A percentile compares a stretch with the other conserved stretches of the same genome.
These are phyloP conservation scores for Amiota mariae DNA, from an alignment of 2,888 invertebrate genomes.

Conservation along the genomic window DNA sequence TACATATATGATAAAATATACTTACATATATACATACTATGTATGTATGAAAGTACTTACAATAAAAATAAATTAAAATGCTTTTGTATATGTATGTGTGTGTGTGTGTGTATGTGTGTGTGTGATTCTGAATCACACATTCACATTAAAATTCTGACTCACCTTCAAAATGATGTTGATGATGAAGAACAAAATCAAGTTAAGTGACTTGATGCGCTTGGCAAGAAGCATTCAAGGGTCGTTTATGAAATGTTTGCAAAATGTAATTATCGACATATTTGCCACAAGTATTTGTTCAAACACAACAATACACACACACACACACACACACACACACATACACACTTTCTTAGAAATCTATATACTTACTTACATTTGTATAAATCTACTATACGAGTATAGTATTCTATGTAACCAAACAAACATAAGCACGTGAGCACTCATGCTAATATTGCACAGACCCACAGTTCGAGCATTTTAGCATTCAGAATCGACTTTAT, in stretches of 20 bases:
- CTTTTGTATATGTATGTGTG: not conserved
- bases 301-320: slow-evolving; percentile 38
- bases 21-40: slow-evolving; percentile 5
- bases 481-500: slow-evolving; percentile 22
- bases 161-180: not conserved
- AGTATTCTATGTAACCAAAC: slow-evolving; percentile 17
- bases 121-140: no score
- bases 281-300: slow-evolving; percentile 53
- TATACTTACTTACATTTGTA: not conserved
- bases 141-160: no score
- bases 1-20: no score
- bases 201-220: slow-evolving; percentile 6
- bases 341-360: slow-evolving; percentile 33
- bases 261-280: slow-evolving; percentile 66
- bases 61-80: slow-evolving; percentile 62
- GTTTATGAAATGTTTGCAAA: slow-evolving; percentile 44
- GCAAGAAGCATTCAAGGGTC: slow-evolving; percentile 11
- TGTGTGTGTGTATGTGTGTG: not conserved
- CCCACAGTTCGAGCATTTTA: not conserved
- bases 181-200: not conserved
- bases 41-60: slow-evolving; percentile 45
- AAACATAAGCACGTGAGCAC: slow-evolving; percentile 40
- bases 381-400: no score
- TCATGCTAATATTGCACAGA: not conserved
- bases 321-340: slow-evolving; percentile 43